Evolutionary conservation across 2,888 invertebrate species (phyloP), one percentile per base, ranked within the genome.

Genomic region (Trichopria drosophilae): DNA sequence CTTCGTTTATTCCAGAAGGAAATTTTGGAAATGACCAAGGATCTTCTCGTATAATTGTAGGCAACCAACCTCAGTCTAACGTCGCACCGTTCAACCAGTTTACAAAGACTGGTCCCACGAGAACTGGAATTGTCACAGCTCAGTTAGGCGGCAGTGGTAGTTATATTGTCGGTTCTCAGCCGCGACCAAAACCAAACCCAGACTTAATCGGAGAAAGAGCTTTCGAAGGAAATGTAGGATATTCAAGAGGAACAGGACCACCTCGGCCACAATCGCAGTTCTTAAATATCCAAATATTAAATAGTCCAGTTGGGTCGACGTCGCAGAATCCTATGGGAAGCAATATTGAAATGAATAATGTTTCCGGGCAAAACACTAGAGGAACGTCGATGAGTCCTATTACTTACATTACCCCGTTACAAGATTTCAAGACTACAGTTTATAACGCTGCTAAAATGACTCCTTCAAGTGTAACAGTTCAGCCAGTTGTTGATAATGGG

Each of bases 31-130:
- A 54, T 29, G 59, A 59, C 15, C n/a, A 37, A 46, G 40, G 47
- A 12, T 54, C 45, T 2, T n/a, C n/a, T n/a, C n/a, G n/a, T n/a
- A n/a, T n/a, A n/a, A n/a, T n/a, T n/a, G n/a, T n/a, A n/a, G n/a
- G n/a, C n/a, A n/a, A n/a, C n/a, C n/a, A n/a, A n/a, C 36, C 48
- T 23, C 49, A 49, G 26, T 41, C 45, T 12, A 19, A n/a, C 9
- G 34, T 42, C 6, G 26, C 39, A 18, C 12, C 49, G 10, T 37
- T 54, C 19, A 34, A 31, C 15, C 46, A 56, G 3, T 75, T 75
- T 32, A 72, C 72, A 0, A 75, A 75, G 59, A 71, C 69, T 3
- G 74, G 72, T 13, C 63, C 65, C 6, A 73, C 73, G 1, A 71
- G 63, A 32, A 73, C 74, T 3, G 73, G 74, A 3, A 68, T 69